phyloP scores from a whole-genome alignment of 2,888 invertebrate genomes.

The Salticus scenicus region DNA sequence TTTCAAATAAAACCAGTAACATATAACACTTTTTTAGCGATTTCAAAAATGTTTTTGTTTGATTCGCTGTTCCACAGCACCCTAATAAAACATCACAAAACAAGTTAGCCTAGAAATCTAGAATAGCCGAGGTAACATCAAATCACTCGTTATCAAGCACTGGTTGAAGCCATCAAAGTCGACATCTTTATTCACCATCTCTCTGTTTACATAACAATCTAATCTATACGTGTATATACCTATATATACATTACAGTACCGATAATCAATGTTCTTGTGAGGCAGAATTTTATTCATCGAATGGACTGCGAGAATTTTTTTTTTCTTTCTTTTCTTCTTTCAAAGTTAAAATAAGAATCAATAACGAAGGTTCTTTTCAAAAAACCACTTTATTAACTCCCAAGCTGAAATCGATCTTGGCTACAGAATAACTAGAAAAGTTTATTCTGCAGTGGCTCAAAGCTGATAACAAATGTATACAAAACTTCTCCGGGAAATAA shows the following conservation, averaged over 20 bases:
- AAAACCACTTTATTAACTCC: too few species aligned
- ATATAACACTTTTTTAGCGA: too few species aligned
- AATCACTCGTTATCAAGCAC: constrained; percentile 64
- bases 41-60: too few species aligned
- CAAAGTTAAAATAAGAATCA: not conserved
- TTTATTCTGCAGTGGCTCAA: too few species aligned
- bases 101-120: constrained; percentile 51
- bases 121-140: constrained; percentile 44
- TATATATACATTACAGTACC: constrained; percentile 46
- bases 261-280: constrained; percentile 60
- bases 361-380: too few species aligned
- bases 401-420: too few species aligned
- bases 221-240: constrained; percentile 43
- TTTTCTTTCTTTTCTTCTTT: not conserved
- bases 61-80: not conserved
- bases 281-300: constrained; percentile 21
- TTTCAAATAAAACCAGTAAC: too few species aligned
- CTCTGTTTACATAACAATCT: constrained; percentile 34
- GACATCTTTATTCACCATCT: constrained; percentile 54
- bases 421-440: too few species aligned
- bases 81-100: constrained; percentile 39
- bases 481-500: too few species aligned
- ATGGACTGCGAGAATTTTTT: not conserved
- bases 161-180: constrained; percentile 67
- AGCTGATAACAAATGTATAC: too few species aligned